Percentiles rank a stretch among this genome's conserved stretches.
These are phyloP conservation scores for pig (Sus scrofa) DNA, from an alignment of 2,113 vertebrate genomes.

Conservation along the genomic window DNA sequence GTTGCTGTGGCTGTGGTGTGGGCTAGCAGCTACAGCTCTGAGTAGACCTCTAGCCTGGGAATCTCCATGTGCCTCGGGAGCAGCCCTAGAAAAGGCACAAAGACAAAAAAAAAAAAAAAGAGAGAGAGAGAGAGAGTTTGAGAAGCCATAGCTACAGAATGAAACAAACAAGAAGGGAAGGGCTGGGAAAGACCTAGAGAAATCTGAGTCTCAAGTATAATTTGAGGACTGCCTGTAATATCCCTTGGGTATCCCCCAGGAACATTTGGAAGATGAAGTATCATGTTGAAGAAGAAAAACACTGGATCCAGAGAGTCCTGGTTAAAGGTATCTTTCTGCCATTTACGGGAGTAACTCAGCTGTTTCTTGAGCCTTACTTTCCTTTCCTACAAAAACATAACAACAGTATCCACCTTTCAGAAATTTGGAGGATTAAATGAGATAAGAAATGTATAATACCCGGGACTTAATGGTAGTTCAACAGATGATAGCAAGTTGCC, in stretches of 20 bases:
- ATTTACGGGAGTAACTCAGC: not conserved
- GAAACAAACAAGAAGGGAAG: not conserved
- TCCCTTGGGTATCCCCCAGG: not conserved
- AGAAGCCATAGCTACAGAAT: not conserved
- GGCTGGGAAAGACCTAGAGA: not conserved
- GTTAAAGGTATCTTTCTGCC: not conserved
- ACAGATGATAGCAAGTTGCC: not conserved
- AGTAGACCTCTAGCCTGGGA: too few species aligned
- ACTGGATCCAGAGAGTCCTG: not conserved
- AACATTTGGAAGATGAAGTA: not conserved
- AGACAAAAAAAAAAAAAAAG: too few species aligned
- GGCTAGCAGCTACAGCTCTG: too few species aligned
- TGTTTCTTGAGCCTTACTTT: constrained; percentile 13
- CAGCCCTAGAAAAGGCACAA: too few species aligned
- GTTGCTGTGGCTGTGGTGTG: too few species aligned
- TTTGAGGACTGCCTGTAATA: not conserved
- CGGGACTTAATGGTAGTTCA: not conserved
- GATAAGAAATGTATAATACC: not conserved
- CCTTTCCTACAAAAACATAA: constrained; percentile 17
- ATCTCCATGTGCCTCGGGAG: too few species aligned
- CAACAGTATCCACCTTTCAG: not conserved
- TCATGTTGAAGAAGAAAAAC: not conserved
- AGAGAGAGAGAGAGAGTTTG: constrained; percentile 37
- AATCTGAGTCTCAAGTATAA: not conserved
- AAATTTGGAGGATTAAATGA: constrained; percentile 7